Conservation (phyloP, 2,888 invertebrate genomes). For the Agriopis marginaria region DNA sequence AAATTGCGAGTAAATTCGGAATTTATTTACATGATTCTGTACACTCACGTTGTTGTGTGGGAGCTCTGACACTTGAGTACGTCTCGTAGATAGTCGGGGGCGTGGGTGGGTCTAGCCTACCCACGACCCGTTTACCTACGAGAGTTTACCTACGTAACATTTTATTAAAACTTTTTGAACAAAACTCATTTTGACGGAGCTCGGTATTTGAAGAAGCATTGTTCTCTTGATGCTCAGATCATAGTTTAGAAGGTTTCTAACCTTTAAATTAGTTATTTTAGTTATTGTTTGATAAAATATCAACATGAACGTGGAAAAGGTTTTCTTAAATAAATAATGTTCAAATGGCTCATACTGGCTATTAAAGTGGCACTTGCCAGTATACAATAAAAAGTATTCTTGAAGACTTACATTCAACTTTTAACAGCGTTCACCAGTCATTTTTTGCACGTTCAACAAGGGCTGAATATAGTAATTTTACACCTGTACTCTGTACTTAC, state of each 20-base stretch:
- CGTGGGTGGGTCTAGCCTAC: constrained; percentile 11
- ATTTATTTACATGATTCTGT: constrained; percentile 26
- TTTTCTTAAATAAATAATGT: neutral
- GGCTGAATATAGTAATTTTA: no score
- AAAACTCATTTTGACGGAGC: neutral
- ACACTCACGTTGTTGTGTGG: constrained; percentile 4
- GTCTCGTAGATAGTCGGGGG: neutral
- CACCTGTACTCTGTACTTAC: no score
- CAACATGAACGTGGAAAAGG: neutral
- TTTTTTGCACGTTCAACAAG: no score
- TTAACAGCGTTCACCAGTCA: no score
- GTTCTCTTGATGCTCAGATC: neutral
- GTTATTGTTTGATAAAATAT: neutral
- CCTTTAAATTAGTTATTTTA: neutral
- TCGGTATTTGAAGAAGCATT: constrained; percentile 4
- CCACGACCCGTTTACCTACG: neutral
- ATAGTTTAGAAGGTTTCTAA: constrained; percentile 4
- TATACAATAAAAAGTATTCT: no score
- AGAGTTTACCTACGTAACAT: neutral
- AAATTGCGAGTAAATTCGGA: constrained; percentile 18
- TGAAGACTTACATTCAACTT: no score
- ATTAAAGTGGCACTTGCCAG: no score
- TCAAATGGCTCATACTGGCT: neutral
- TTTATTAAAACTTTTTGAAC: constrained; percentile 5
- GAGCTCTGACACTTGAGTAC: constrained; percentile 7